Evolutionary conservation across 2,113 vertebrate genomes (phyloP), one percentile per base, ranked within the genome.

Genomic region (Nestor notabilis): DNA sequence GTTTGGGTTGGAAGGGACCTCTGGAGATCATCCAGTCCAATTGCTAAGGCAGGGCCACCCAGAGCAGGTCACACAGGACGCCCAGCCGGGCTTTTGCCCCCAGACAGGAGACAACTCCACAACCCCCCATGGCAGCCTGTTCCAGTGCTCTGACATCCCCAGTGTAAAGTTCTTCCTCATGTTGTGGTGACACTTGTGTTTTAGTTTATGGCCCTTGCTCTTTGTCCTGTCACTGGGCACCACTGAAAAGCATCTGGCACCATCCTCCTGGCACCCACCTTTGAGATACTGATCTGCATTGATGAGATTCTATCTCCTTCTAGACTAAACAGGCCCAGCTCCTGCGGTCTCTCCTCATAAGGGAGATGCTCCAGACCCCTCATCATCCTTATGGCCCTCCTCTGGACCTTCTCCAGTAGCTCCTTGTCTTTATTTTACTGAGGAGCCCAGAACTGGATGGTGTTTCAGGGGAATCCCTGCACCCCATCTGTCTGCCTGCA

Each of bases 401-500:
- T 1, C 13, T 58, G 56, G 33, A 24, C 33, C 56, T 20, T 58
- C 20, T 58, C 20, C 33, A 35, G 33, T 35, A 58, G 14, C 33
- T 58, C 56, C 20, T 14, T 23, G 21, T 24, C 56, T 58, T 58
- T 13, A 7, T 16, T 24, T 9, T 58, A 13, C 33, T 15, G 56
- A 35, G 33, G 56, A 35, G 56, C n/a, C 56, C 20, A 58, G 56
- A 58, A 35, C 56, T 35, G 56, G 3, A 33, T 0, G 1, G 37
- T 8, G 5, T 71, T 71, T 70, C n/a, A 58, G 0, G 1, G 37
- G 50, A 58, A 43, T 14, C 13, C 15, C 35, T 4, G 1, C 31
- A 53, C 17, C 66, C 35, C 3, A 1, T 2, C 1, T 7, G 17
- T 5, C 55, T 53, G 21, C 63, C 5, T 8, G 20, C 29, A 21